Evolutionary conservation across 2,113 vertebrate genomes (phyloP).

Genomic region (Saguinus imperator): DNA sequence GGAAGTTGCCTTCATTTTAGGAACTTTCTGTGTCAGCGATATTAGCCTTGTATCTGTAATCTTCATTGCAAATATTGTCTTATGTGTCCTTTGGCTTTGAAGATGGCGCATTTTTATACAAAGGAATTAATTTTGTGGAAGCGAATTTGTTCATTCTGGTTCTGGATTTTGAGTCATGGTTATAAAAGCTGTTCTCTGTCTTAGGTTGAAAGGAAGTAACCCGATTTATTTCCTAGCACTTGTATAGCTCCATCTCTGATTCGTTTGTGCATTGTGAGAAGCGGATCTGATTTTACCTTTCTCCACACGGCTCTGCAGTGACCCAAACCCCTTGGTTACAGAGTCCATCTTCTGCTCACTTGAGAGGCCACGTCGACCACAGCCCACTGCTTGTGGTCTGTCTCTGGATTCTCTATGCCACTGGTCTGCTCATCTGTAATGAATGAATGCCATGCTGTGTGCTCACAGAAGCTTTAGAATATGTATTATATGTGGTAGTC

Average conservation of each 20-base stretch:
- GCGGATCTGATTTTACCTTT: fast-evolving
- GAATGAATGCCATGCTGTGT: not conserved
- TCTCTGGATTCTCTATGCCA: not conserved
- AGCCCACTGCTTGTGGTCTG: fast-evolving
- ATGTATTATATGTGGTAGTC: fast-evolving
- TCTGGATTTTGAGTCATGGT: fast-evolving
- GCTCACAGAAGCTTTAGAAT: too few relatives aligned
- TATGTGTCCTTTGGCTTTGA: not conserved
- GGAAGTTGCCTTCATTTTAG: not conserved
- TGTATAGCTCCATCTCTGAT: fast-evolving
- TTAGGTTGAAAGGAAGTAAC: too few relatives aligned
- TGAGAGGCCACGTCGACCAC: fast-evolving
- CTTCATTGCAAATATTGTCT: fast-evolving
- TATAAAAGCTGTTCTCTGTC: not conserved
- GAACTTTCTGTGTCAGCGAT: fast-evolving
- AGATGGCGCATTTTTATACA: fast-evolving
- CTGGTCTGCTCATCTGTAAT: not conserved
- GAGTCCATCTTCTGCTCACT: fast-evolving
- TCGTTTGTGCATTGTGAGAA: fast-evolving
- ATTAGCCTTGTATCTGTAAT: fast-evolving
- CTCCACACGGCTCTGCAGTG: fast-evolving
- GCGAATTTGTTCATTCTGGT: not conserved
- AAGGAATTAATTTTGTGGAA: fast-evolving
- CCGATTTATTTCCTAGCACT: fast-evolving
- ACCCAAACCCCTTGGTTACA: fast-evolving